Evolutionary conservation across 2,888 invertebrate genomes (phyloP), one percentile per base, ranked within the genome.

Genomic region (Dromius quadrimaculatus): DNA sequence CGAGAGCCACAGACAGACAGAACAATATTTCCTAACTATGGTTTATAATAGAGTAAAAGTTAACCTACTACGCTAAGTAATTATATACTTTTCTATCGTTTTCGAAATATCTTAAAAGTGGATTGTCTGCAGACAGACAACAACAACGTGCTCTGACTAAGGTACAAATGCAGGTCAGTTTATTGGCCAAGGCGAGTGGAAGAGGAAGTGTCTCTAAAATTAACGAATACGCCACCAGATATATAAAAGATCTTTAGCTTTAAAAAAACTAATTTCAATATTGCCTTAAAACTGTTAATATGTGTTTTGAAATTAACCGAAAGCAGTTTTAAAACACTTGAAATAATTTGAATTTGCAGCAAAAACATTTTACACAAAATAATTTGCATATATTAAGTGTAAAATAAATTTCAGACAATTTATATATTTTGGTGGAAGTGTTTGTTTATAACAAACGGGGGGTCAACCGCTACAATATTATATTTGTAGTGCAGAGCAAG

Each of bases 1-100:
- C 70, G 77, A 77, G 76, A 70, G 76, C 77, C 80, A 71, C 72
- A 81, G 81, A 81, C 81, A 81, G 81, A 81, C 81, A 81, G 81
- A 81, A 80, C 65, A 72, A 71, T 64, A 72, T 72, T 71, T 71
- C 71, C 72, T 72, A 72, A 71, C 71, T 72, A 72, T 72, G 54
- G 41, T 71, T 62, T 68, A 45, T 32, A 54, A 23, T 32, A 43
- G 22, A 66, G 50, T 57, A 36, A 70, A 62, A 62, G 62, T 70
- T 70, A 70, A 70, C 36, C 36, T 61, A 70, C 65, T 65, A 65
- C 62, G 43, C 65, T 65, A 65, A 65, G 59, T 68, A 68, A 68
- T 50, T 65, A 28, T 62, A 41, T 62, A 62, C 62, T 62, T 23
- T 64, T 22, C 62, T 70, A 62, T 45, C 38, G 45, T 43, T 41